Percentiles rank a stretch among this genome's conserved stretches.
Evolutionary conservation across 2,888 invertebrate species (phyloP).

Genomic region (Drosophila nigritarsus): DNA sequence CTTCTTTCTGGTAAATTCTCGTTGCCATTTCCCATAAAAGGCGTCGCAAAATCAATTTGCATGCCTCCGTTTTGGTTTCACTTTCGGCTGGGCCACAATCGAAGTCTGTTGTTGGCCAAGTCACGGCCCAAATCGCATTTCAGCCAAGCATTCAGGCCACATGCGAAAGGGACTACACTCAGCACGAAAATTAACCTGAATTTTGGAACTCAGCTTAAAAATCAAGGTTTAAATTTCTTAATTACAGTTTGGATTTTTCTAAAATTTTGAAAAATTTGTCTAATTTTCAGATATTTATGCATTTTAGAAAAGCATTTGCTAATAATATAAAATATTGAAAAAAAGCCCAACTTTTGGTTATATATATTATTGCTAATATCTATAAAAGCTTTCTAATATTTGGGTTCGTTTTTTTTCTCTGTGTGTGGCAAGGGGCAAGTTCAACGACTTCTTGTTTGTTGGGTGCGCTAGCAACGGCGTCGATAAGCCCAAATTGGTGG

Average conservation of each 20-base stretch:
- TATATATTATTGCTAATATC: background rate
- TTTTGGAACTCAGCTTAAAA: background rate
- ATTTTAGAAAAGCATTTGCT: background rate
- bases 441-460: background rate
- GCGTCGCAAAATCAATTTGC: conserved; percentile 74
- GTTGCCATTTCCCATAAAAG: conserved; percentile 67
- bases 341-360: background rate
- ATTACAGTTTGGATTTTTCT: too few relatives aligned
- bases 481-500: conserved; percentile 80
- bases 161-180: conserved; percentile 5
- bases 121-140: conserved; percentile 12
- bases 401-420: background rate
- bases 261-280: too few relatives aligned
- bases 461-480: conserved; percentile 1
- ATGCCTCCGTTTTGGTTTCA: conserved; percentile 36
- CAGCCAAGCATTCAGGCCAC: conserved; percentile 27
- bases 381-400: background rate
- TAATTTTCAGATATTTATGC: too few relatives aligned
- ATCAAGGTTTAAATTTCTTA: background rate
- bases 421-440: background rate
- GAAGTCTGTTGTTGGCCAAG: background rate
- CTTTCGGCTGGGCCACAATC: conserved; percentile 2
- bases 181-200: background rate
- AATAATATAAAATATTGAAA: too few relatives aligned
- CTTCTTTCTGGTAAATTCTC: background rate